Evolutionary conservation across 2,888 invertebrate species (phyloP).

Genomic region (Lithophane semibrunnea): DNA sequence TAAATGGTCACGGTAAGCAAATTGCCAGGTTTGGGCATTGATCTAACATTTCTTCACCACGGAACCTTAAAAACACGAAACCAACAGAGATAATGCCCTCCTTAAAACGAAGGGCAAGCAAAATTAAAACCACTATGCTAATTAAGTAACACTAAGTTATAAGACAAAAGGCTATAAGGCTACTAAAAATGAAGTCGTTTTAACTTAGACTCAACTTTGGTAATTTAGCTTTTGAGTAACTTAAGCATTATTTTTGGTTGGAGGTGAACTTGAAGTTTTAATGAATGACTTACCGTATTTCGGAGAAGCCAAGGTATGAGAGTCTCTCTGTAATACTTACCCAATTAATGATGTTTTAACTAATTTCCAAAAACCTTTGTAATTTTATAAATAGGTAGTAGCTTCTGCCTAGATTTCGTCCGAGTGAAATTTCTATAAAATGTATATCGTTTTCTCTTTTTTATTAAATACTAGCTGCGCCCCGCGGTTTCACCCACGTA

Average conservation of each 20-base stretch:
- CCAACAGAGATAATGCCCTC: neutral
- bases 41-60: neutral
- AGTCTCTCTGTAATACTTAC: too few relatives aligned
- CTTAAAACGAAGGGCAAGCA: conserved; percentile 6
- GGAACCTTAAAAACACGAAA: conserved; percentile 7
- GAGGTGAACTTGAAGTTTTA: conserved; percentile 23
- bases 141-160: conserved; percentile 38
- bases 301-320: neutral
- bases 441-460: too few relatives aligned
- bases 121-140: conserved; percentile 30
- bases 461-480: too few relatives aligned
- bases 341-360: too few relatives aligned
- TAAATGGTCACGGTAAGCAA: neutral
- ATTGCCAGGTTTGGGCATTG: neutral
- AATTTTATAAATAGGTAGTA: too few relatives aligned
- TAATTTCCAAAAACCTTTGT: too few relatives aligned
- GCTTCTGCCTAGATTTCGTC: too few relatives aligned
- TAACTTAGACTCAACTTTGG: conserved; percentile 30
- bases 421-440: too few relatives aligned
- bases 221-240: conserved; percentile 23
- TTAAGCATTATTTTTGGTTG: conserved; percentile 26
- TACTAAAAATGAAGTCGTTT: conserved; percentile 38
- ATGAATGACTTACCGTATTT: neutral
- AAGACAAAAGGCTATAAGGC: conserved; percentile 31
- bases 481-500: too few relatives aligned